Evolutionary conservation across 2,888 invertebrate species (phyloP).

Genomic region (Coenonympha glycerion): DNA sequence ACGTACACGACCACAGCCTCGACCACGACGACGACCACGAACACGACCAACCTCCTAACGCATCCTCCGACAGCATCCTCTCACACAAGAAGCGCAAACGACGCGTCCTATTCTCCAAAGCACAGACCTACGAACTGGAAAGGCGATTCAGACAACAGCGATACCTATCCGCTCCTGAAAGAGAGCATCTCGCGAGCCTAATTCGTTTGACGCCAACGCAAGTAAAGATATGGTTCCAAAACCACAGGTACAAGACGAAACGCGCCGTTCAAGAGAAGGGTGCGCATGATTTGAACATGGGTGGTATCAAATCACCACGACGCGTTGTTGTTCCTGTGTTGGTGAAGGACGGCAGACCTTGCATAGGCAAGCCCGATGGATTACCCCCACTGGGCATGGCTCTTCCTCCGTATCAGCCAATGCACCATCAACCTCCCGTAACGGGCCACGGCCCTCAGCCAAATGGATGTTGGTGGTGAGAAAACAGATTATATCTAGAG

Average conservation of each 20-base stretch:
- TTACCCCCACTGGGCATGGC: slow-evolving; percentile 66
- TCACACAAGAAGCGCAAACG: slow-evolving; percentile 94
- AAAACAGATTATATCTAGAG: slow-evolving; percentile 13
- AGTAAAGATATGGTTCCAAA: slow-evolving; percentile 99
- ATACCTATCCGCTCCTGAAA: slow-evolving; percentile 97
- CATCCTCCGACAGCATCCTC: slow-evolving; percentile 61
- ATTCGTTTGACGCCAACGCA: slow-evolving; percentile 98
- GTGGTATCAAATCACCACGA: slow-evolving; percentile 87
- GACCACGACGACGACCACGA: slow-evolving; percentile 78
- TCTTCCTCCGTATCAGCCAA: slow-evolving; percentile 67
- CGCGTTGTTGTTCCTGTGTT: slow-evolving; percentile 96
- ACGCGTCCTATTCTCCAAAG: slow-evolving; percentile 97
- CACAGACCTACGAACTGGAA: slow-evolving; percentile 97
- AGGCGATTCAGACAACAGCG: slow-evolving; percentile 95
- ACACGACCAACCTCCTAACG: slow-evolving; percentile 56
- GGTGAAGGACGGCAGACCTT: slow-evolving; percentile 95
- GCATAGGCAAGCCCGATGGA: slow-evolving; percentile 78
- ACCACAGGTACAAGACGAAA: slow-evolving; percentile 99
- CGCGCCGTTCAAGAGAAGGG: slow-evolving; percentile 97
- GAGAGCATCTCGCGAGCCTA: slow-evolving; percentile 96
- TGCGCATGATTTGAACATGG: slow-evolving; percentile 79
- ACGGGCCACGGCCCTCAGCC: slow-evolving; percentile 57
- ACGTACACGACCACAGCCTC: slow-evolving; percentile 74
- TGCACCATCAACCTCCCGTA: slow-evolving; percentile 62
- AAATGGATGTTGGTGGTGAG: slow-evolving; percentile 76